Percentiles rank a stretch among this genome's conserved stretches.
Evolutionary conservation across 2,888 invertebrate genomes (phyloP).

Genomic region (Acholoe squamosa): DNA sequence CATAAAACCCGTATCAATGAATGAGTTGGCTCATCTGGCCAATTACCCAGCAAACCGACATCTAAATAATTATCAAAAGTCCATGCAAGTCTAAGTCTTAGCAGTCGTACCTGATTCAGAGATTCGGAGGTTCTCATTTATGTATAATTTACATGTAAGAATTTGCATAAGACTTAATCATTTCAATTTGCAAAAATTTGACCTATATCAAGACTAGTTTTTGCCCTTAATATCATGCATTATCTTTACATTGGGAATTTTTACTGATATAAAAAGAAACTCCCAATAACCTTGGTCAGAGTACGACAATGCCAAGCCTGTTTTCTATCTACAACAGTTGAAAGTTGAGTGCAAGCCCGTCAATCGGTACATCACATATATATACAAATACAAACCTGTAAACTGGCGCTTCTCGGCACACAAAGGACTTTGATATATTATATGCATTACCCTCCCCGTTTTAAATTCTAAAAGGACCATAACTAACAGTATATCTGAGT

Average conservation of each 20-base stretch:
- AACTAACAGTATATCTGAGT: neutral
- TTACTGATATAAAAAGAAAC: neutral
- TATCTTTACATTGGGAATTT: neutral
- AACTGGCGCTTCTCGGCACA: neutral
- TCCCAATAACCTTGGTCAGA: neutral
- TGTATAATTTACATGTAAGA: no score
- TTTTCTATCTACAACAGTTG: neutral
- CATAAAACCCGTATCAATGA: no score
- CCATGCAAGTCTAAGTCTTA: no score
- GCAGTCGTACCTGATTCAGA: neutral
- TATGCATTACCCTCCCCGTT: neutral
- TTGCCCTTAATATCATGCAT: neutral
- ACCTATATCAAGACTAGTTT: neutral
- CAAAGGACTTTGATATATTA: neutral
- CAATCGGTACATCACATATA: neutral
- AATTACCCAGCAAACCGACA: no score
- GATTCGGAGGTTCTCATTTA: neutral
- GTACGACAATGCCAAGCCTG: neutral
- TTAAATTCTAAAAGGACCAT: neutral
- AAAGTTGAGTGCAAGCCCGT: neutral
- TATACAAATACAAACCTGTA: conserved; percentile 58
- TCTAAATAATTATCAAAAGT: no score
- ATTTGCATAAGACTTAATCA: no score
- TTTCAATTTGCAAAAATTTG: no score
- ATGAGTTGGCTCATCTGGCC: no score